phyloP scores from a whole-genome alignment of 2,113 vertebrate species.

The Polyodon spathula region DNA sequence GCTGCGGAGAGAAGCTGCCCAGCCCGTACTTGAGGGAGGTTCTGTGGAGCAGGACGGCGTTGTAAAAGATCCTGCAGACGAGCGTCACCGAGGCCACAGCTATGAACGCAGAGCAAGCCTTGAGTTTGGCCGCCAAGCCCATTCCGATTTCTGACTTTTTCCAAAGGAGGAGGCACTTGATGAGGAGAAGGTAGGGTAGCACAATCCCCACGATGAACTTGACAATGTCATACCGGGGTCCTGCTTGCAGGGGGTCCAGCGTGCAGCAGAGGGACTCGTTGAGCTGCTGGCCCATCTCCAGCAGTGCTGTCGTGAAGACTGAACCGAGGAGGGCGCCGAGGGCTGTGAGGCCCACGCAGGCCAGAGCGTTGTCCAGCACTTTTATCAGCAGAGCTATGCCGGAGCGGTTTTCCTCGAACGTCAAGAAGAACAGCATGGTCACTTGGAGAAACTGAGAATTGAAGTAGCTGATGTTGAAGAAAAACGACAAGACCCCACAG shows the following conservation, averaged over 20 bases:
- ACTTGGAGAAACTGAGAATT: conserved; percentile 43
- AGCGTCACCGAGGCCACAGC: conserved; percentile 17
- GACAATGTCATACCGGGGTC: conserved; percentile 46
- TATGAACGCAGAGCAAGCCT: conserved; percentile 21
- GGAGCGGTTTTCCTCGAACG: conserved; percentile 27
- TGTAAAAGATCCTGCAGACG: conserved; percentile 51
- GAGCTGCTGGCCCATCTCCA: conserved; percentile 30
- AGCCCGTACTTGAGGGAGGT: conserved; percentile 22
- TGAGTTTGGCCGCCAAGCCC: conserved; percentile 25
- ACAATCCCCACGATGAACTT: conserved; percentile 57
- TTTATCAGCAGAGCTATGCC: conserved; percentile 16
- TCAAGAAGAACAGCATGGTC: conserved; percentile 34
- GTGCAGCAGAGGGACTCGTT: conserved; percentile 34
- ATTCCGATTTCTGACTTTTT: conserved; percentile 23
- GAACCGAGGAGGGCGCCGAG: conserved; percentile 38
- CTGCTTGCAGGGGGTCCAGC: conserved; percentile 39
- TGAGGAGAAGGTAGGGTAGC: conserved; percentile 40
- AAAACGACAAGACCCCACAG: conserved; percentile 54
- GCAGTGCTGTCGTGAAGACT: conserved; percentile 36
- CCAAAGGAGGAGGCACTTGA: conserved; percentile 24
- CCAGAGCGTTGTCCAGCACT: conserved; percentile 4
- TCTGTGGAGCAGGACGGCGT: conserved; percentile 39
- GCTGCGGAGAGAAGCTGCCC: conserved; percentile 4
- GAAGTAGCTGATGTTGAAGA: conserved; percentile 55
- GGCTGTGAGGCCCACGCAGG: conserved; percentile 31